Evolutionary conservation across 2,888 invertebrate species (phyloP).

Genomic region (Heteromyza rotundicornis): DNA sequence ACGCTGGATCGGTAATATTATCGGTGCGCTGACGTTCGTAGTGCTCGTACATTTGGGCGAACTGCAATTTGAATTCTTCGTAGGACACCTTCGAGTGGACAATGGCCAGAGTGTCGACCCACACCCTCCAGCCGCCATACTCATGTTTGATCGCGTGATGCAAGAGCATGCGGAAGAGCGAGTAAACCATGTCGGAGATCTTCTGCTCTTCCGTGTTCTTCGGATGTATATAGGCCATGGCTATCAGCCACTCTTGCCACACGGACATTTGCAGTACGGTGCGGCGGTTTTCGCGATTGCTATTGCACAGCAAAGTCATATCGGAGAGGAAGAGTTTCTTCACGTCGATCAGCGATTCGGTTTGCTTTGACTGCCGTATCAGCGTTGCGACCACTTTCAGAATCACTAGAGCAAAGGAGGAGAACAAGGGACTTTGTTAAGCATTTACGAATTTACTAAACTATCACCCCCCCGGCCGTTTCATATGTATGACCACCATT

Average conservation of each 20-base stretch:
- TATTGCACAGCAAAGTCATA: constrained; percentile 97
- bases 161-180: constrained; percentile 93
- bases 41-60: constrained; percentile 96
- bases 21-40: constrained; percentile 93
- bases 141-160: constrained; percentile 99
- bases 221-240: constrained; percentile 97
- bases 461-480: no score
- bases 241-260: constrained; percentile 99
- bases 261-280: constrained; percentile 99
- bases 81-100: constrained; percentile 99
- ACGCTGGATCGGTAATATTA: constrained; percentile 93
- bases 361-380: constrained; percentile 95
- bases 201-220: constrained; percentile 94
- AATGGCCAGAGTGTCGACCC: constrained; percentile 99
- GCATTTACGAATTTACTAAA: no score
- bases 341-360: constrained; percentile 87
- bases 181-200: constrained; percentile 97
- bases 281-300: constrained; percentile 94
- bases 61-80: constrained; percentile 97
- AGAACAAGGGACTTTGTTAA: no score
- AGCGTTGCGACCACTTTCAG: constrained; percentile 98
- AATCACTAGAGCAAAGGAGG: constrained; percentile 73
- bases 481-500: no score
- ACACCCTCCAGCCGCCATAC: constrained; percentile 99
- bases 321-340: constrained; percentile 97